Percentiles rank a stretch among this genome's conserved stretches.
Evolutionary conservation across 2,797 vertebrate genomes (phyloP).

Genomic region (Parauchenoglanis ngamensis): DNA sequence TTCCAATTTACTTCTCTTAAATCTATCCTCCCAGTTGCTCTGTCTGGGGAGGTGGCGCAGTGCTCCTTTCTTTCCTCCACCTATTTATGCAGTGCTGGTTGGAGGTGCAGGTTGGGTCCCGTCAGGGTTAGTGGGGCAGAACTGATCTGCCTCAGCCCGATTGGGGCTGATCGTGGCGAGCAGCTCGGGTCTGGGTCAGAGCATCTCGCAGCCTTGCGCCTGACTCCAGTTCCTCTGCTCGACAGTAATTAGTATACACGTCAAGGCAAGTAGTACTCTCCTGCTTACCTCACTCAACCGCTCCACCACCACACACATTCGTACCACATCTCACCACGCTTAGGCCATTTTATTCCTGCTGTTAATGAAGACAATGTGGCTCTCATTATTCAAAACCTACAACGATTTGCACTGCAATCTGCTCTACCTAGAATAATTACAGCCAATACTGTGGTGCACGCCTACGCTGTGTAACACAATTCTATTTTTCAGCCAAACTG

Average conservation of each 20-base stretch:
- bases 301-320: constrained; percentile 42
- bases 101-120: constrained; percentile 79
- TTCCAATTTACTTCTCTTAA: constrained; percentile 99
- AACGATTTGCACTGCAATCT: not conserved
- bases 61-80: constrained; percentile 60
- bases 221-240: constrained; percentile 87
- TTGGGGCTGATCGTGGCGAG: constrained; percentile 83
- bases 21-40: constrained; percentile 93
- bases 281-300: constrained; percentile 87
- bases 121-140: constrained; percentile 98
- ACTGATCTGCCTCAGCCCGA: constrained; percentile 98
- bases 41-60: constrained; percentile 67
- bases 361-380: constrained; percentile 90
- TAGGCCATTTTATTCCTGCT: constrained; percentile 42
- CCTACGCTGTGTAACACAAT: not conserved
- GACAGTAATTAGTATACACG: constrained; percentile 99
- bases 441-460: constrained; percentile 51
- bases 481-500: not conserved
- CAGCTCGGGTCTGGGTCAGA: constrained; percentile 75
- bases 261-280: constrained; percentile 91
- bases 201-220: constrained; percentile 89
- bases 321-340: constrained; percentile 45
- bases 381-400: constrained; percentile 91
- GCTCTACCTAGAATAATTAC: constrained; percentile 66
- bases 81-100: constrained; percentile 70